Conservation (phyloP, 1,140 invertebrate species). For the Ephestia elutella region DNA sequence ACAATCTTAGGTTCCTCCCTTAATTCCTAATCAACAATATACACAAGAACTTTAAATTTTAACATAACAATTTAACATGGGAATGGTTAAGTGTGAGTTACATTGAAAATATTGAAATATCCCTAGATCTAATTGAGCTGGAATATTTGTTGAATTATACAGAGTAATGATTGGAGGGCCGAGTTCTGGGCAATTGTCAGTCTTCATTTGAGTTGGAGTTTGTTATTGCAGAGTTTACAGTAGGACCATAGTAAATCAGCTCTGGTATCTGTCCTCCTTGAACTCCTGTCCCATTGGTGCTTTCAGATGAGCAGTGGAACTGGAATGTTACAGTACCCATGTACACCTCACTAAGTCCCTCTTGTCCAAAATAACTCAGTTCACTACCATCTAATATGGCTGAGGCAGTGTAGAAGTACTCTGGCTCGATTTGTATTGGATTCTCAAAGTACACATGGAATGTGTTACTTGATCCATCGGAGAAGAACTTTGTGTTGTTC, state of each 20-base stretch:
- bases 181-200: conserved; percentile 52
- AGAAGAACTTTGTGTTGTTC: conserved; percentile 94
- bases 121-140: conserved; percentile 4
- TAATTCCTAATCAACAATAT: conserved; percentile 52
- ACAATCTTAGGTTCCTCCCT: conserved; percentile 61
- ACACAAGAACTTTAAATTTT: conserved; percentile 49
- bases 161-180: conserved; percentile 46
- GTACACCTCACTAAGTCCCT: conserved; percentile 92
- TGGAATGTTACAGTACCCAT: conserved; percentile 93
- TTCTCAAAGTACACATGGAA: conserved; percentile 95
- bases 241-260: conserved; percentile 92
- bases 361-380: conserved; percentile 96
- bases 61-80: conserved; percentile 58
- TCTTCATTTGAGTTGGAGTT: conserved; percentile 57
- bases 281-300: conserved; percentile 94
- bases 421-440: conserved; percentile 93
- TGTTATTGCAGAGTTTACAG: conserved; percentile 60
- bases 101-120: neutral
- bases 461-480: conserved; percentile 93
- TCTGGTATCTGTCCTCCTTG: conserved; percentile 96
- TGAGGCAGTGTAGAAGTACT: conserved; percentile 92
- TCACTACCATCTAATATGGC: conserved; percentile 92
- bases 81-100: conserved; percentile 37
- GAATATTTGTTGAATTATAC: conserved; percentile 35
- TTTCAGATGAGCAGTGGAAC: conserved; percentile 95